Evolutionary conservation across 2,888 invertebrate genomes (phyloP).

Genomic region (Ennomos fuscantarius): DNA sequence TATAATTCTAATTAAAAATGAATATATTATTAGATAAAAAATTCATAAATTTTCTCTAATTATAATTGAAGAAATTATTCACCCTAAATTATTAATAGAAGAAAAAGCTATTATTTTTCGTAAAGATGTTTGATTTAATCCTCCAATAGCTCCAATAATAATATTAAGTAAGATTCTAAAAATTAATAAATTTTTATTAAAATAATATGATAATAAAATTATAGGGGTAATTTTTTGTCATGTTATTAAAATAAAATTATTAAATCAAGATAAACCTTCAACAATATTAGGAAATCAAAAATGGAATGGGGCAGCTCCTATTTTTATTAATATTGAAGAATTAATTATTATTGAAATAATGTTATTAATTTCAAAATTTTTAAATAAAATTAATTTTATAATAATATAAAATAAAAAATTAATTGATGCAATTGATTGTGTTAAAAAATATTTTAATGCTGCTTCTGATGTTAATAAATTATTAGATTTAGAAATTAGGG

Average conservation of each 20-base stretch:
- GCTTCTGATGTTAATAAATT: constrained; percentile 82
- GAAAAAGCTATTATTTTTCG: constrained; percentile 87
- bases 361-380: constrained; percentile 62
- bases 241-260: constrained; percentile 83
- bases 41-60: constrained; percentile 77
- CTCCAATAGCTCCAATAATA: constrained; percentile 79
- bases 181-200: constrained; percentile 70
- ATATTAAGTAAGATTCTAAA: constrained; percentile 74
- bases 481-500: constrained; percentile 79
- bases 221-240: constrained; percentile 88
- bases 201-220: constrained; percentile 80
- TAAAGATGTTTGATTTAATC: constrained; percentile 82
- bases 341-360: constrained; percentile 63
- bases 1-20: constrained; percentile 72
- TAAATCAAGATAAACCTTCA: constrained; percentile 85
- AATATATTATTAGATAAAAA: constrained; percentile 76
- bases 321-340: constrained; percentile 80
- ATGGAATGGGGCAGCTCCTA: constrained; percentile 85
- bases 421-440: constrained; percentile 85
- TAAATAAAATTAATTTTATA: constrained; percentile 64
- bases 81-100: constrained; percentile 87
- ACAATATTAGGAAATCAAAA: constrained; percentile 86
- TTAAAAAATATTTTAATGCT: constrained; percentile 86
- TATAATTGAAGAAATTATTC: constrained; percentile 78
- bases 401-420: constrained; percentile 80